These are phyloP conservation scores for Galeopsomyia nigrocyanea DNA, from an alignment of 2,888 invertebrate genomes.

Conservation along the genomic window DNA sequence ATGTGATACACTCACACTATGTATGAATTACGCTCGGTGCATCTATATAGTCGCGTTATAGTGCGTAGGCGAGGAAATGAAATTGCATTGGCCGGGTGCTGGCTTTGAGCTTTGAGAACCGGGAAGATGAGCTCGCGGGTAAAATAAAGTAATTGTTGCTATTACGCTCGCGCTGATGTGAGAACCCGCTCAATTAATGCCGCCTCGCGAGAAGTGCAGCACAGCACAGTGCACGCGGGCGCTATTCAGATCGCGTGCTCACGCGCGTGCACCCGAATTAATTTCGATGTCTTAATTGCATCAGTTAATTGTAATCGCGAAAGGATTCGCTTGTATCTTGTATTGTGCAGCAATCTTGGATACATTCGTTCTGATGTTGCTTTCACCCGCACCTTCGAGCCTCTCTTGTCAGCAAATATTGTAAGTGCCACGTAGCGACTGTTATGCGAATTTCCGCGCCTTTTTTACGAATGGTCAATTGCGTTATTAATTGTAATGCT, in stretches of 20 bases:
- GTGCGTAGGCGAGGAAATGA: slow-evolving; percentile 30
- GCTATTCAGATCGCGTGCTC: slow-evolving; percentile 57
- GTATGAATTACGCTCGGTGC: no score
- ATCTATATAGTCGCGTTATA: no score
- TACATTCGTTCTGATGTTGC: no score
- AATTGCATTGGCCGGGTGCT: slow-evolving; percentile 16
- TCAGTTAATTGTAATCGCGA: slow-evolving; percentile 64
- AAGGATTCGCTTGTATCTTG: no score
- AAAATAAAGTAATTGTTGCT: slow-evolving; percentile 44
- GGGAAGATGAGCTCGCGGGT: slow-evolving; percentile 48
- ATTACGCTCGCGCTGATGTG: slow-evolving; percentile 55
- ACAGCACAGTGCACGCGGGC: slow-evolving; percentile 48
- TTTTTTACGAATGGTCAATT: no score
- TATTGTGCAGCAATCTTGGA: no score
- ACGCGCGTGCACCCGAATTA: slow-evolving; percentile 59
- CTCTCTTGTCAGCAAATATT: no score
- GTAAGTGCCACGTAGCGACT: no score
- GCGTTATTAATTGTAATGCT: no score
- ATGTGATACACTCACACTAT: slow-evolving; percentile 4
- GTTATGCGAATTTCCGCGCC: no score
- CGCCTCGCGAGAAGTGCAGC: background rate
- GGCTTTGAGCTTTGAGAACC: slow-evolving; percentile 30
- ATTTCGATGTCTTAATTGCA: slow-evolving; percentile 68
- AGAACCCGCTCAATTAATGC: slow-evolving; percentile 66
- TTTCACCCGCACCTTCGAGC: no score